Percentiles rank a stretch among this genome's conserved stretches.
Conservation (phyloP, 2,888 invertebrate genomes). For the Unio delphinus region DNA sequence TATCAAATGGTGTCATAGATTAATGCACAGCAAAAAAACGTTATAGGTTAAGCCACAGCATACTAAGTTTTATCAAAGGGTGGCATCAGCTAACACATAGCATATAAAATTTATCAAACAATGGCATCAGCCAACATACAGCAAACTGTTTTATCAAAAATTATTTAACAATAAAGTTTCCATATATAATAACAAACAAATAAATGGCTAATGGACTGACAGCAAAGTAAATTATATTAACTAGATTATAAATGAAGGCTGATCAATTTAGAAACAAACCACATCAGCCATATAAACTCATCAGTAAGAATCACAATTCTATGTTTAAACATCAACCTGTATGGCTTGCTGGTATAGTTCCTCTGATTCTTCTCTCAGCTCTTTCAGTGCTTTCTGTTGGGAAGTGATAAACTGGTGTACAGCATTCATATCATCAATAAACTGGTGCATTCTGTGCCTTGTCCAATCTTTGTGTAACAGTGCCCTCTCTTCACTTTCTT, state of each 20-base stretch:
- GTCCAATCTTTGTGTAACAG: constrained; percentile 84
- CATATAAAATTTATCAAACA: too few relatives aligned
- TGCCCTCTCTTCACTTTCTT: constrained; percentile 79
- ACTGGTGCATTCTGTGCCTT: constrained; percentile 79
- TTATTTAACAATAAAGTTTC: too few relatives aligned
- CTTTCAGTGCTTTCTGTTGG: constrained; percentile 82
- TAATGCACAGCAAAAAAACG: too few relatives aligned
- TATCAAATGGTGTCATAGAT: too few relatives aligned
- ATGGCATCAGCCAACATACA: too few relatives aligned
- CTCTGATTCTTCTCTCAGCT: constrained; percentile 85
- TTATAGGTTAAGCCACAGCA: too few relatives aligned
- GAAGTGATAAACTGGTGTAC: constrained; percentile 80
- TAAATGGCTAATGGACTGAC: too few relatives aligned
- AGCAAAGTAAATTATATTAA: too few relatives aligned
- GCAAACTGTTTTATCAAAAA: too few relatives aligned
- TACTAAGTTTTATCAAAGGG: too few relatives aligned
- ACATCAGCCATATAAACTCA: background rate
- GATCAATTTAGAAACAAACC: background rate
- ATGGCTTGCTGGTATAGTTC: constrained; percentile 90
- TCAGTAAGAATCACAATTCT: constrained; percentile 2
- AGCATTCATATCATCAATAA: constrained; percentile 77
- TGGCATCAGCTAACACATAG: too few relatives aligned
- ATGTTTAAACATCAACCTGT: constrained; percentile 74
- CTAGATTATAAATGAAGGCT: background rate
- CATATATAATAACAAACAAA: too few relatives aligned